phyloP scores from a whole-genome alignment of 2,797 vertebrate species.

The Limosa lapponica region DNA sequence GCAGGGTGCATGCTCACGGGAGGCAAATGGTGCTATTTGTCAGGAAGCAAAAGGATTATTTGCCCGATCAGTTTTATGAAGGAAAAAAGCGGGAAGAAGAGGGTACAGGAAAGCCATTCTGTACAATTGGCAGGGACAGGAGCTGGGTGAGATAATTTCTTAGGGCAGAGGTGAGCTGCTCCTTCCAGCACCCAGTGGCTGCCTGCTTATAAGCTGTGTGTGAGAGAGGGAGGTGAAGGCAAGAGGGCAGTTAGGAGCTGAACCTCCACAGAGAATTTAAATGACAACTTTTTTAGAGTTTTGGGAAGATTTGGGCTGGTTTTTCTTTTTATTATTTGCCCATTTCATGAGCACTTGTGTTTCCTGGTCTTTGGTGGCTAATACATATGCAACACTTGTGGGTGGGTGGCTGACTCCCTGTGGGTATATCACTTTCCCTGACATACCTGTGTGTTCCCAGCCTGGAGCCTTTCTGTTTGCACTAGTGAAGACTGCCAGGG shows the following conservation, averaged over 20 bases:
- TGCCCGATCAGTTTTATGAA: conserved; percentile 22
- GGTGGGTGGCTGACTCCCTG: background rate
- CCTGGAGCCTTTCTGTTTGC: background rate
- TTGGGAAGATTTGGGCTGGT: background rate
- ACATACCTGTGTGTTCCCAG: background rate
- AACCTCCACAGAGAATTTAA: background rate
- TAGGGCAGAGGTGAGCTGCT: background rate
- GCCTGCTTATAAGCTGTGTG: background rate
- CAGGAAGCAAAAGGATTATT: conserved; percentile 42
- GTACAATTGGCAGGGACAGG: background rate
- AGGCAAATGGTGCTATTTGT: conserved; percentile 60
- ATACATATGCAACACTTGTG: background rate
- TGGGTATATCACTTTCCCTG: background rate
- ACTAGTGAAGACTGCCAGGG: background rate
- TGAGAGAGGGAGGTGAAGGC: background rate
- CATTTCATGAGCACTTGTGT: background rate
- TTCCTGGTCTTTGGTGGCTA: background rate
- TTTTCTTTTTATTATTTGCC: background rate
- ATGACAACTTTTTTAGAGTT: background rate
- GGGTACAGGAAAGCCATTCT: background rate
- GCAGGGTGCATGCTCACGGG: background rate
- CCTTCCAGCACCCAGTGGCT: background rate
- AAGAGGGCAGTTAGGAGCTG: background rate
- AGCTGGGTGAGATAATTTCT: background rate
- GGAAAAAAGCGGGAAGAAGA: background rate